Conservation (phyloP, 2,113 vertebrate species). For the Podiceps cristatus region DNA sequence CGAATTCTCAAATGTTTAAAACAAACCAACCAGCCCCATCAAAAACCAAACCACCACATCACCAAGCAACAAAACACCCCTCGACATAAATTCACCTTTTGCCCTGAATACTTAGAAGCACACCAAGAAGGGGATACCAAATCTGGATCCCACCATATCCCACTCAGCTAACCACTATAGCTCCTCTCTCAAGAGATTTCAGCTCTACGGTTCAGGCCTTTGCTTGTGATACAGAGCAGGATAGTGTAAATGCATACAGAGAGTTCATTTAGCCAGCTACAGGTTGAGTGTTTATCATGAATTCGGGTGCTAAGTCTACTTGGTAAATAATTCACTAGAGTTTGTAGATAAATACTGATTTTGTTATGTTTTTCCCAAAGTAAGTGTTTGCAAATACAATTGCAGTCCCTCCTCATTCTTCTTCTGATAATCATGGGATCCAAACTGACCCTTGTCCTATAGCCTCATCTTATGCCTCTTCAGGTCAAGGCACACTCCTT, state of each 20-base stretch:
- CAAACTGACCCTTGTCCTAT: not conserved
- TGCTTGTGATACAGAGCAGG: not conserved
- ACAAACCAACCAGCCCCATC: not conserved
- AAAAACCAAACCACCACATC: not conserved
- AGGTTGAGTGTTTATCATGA: not conserved
- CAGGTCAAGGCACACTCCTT: not conserved
- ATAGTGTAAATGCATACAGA: not conserved
- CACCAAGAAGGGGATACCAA: not conserved
- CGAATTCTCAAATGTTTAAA: not conserved
- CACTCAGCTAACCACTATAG: not conserved
- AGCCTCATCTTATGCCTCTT: not conserved
- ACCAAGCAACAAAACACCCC: not conserved
- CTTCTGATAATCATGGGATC: not conserved
- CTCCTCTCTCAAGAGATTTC: not conserved
- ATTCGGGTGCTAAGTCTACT: not conserved
- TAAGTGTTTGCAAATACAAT: not conserved
- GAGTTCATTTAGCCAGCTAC: not conserved
- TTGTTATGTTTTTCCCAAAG: not conserved
- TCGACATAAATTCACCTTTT: not conserved
- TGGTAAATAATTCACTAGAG: not conserved
- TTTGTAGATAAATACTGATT: not conserved
- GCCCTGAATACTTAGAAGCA: not conserved
- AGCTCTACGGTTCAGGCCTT: not conserved
- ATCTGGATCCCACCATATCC: not conserved
- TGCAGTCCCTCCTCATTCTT: not conserved